Percentiles rank a stretch among this genome's conserved stretches.
These are phyloP conservation scores for Holocentrus rufus DNA, from an alignment of 2,797 vertebrate genomes.

Conservation along the genomic window DNA sequence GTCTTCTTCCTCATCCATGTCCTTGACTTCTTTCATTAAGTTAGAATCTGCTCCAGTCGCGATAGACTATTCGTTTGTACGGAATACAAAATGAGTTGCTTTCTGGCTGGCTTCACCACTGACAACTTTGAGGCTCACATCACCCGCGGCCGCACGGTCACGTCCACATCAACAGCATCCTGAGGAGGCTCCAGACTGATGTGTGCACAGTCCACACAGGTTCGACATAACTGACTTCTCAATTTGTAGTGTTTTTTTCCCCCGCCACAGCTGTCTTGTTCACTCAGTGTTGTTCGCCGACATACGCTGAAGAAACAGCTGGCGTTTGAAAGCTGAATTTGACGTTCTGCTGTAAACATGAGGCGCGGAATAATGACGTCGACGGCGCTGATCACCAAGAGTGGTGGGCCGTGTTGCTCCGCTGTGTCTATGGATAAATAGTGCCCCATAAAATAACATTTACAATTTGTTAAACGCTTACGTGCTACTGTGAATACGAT, in stretches of 20 bases:
- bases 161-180: background rate
- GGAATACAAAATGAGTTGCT: background rate
- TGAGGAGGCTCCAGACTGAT: background rate
- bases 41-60: constrained; percentile 3
- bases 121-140: background rate
- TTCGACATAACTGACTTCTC: background rate
- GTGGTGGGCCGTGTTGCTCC: constrained; percentile 45
- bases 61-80: background rate
- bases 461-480: accelerated
- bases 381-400: accelerated
- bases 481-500: accelerated
- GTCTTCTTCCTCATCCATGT: constrained; percentile 78
- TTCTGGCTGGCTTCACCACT: background rate
- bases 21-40: constrained; percentile 22
- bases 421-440: constrained; percentile 49
- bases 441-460: constrained; percentile 14
- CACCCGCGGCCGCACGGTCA: background rate
- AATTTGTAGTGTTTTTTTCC: background rate
- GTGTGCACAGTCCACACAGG: background rate
- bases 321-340: no score
- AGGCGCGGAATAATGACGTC: constrained; percentile 68
- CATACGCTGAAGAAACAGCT: background rate
- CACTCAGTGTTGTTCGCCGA: background rate
- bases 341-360: constrained; percentile 59
- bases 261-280: accelerated